Evolutionary conservation across 2,888 invertebrate genomes (phyloP).

Genomic region (Pandemis cinnamomeana): DNA sequence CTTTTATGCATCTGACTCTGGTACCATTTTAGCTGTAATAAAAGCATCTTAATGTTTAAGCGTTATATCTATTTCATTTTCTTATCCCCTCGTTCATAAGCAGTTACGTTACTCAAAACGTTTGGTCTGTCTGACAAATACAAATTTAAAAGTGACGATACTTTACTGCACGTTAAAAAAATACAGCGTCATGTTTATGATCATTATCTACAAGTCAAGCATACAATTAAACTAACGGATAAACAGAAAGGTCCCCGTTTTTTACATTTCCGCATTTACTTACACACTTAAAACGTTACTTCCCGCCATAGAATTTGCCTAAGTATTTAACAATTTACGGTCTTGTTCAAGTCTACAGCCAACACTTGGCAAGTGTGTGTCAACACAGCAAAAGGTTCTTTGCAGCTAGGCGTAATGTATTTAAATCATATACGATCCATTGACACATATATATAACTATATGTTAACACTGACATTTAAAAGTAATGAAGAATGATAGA

Average conservation of each 20-base stretch:
- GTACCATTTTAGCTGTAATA: too few species aligned
- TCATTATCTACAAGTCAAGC: not conserved
- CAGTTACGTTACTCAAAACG: too few species aligned
- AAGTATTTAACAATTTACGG: not conserved
- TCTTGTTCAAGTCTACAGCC: constrained; percentile 9
- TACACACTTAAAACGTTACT: constrained; percentile 8
- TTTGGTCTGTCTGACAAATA: too few species aligned
- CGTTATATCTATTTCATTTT: not conserved
- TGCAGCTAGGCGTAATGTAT: constrained; percentile 48
- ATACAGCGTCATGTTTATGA: not conserved
- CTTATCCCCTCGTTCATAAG: too few species aligned
- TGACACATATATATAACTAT: constrained; percentile 47
- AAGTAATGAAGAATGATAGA: constrained; percentile 47
- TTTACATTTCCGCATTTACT: constrained; percentile 6
- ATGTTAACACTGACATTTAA: constrained; percentile 55
- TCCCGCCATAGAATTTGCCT: constrained; percentile 5
- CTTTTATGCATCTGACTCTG: not conserved
- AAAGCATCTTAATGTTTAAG: not conserved
- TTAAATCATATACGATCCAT: constrained; percentile 52
- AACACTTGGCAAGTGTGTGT: constrained; percentile 23
- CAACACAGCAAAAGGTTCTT: constrained; percentile 30
- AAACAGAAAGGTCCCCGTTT: constrained; percentile 1
- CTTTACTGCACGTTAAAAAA: not conserved
- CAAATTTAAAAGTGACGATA: too few species aligned
- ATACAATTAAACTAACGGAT: constrained; percentile 1